phyloP scores from a whole-genome alignment of 2,797 vertebrate species.

The Harpagifer antarcticus region DNA sequence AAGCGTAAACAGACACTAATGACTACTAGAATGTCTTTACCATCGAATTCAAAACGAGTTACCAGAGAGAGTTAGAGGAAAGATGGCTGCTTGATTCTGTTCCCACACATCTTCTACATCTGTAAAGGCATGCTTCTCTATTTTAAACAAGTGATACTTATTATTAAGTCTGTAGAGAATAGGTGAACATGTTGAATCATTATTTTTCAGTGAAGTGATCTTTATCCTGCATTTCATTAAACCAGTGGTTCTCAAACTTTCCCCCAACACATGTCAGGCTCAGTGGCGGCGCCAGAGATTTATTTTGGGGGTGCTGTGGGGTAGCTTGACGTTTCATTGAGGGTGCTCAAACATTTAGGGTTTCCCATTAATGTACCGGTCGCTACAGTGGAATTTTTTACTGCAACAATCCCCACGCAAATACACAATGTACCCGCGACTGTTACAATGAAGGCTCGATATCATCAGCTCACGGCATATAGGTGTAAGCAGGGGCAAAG shows the following conservation, averaged over 20 bases:
- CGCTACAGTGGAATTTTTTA: no score
- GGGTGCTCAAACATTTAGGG: no score
- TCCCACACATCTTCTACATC: neutral
- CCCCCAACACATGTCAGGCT: no score
- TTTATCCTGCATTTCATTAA: neutral
- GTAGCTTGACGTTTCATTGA: no score
- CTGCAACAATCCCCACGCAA: no score
- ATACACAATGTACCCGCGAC: no score
- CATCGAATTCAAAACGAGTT: neutral
- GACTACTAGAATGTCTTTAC: neutral
- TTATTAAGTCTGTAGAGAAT: neutral
- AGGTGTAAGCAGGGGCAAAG: no score
- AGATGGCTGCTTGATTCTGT: neutral
- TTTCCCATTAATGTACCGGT: no score
- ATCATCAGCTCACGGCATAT: no score
- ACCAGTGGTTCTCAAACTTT: neutral
- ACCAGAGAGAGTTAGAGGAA: slow-evolving; percentile 3
- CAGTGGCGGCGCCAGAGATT: no score
- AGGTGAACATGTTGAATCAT: neutral
- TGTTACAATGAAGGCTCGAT: no score
- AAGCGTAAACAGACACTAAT: slow-evolving; percentile 22
- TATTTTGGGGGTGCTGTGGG: no score
- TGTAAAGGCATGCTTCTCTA: neutral
- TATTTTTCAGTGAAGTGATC: neutral
- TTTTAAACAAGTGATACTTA: neutral